Percentiles rank a stretch among this genome's conserved stretches.
phyloP scores from a whole-genome alignment of 2,888 invertebrate genomes.

The Apamea crenata region DNA sequence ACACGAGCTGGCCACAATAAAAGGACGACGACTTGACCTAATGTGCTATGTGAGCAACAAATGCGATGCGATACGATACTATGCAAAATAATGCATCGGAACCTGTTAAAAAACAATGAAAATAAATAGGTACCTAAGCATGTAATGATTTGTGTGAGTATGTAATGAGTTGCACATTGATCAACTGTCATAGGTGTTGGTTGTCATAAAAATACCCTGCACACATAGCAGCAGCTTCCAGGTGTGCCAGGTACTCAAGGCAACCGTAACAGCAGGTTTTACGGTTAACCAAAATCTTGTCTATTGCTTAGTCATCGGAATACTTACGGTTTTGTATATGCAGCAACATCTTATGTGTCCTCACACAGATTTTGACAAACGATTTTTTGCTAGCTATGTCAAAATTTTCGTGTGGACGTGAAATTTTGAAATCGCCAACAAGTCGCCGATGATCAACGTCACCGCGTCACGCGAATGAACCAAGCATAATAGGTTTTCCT shows the following conservation, averaged over 20 bases:
- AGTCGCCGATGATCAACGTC: background rate
- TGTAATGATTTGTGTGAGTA: background rate
- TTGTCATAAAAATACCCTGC: background rate
- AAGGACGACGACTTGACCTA: conserved; percentile 24
- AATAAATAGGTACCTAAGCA: background rate
- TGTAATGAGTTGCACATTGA: background rate
- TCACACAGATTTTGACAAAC: background rate
- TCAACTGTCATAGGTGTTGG: background rate
- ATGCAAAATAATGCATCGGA: background rate
- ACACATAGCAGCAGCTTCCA: background rate
- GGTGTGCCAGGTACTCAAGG: background rate
- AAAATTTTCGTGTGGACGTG: too few species aligned
- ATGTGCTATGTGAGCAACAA: background rate
- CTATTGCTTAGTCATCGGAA: too few species aligned
- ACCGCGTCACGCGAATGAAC: too few species aligned
- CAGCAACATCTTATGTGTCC: background rate
- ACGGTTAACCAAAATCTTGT: background rate
- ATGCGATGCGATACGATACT: conserved; percentile 16
- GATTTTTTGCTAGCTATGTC: background rate
- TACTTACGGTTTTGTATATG: too few species aligned
- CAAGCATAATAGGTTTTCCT: background rate
- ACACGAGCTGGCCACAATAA: conserved; percentile 62
- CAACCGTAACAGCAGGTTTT: too few species aligned
- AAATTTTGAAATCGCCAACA: background rate
- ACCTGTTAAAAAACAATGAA: background rate